A percentile compares a stretch with the other conserved stretches of the same genome.
These are phyloP conservation scores for Saccopteryx leptura DNA, from an alignment of 2,113 vertebrate genomes.

Conservation along the genomic window DNA sequence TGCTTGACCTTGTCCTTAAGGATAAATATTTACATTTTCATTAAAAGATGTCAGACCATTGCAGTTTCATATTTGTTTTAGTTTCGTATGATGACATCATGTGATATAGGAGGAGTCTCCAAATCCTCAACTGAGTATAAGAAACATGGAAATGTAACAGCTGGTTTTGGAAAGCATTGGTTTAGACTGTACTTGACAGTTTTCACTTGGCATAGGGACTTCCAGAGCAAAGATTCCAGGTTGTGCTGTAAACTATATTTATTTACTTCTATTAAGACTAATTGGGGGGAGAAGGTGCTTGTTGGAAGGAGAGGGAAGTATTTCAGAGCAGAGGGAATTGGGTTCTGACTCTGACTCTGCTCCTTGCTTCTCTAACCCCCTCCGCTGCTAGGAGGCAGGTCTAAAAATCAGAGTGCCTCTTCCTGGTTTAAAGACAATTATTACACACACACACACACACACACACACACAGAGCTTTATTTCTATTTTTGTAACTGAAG, in stretches of 20 bases:
- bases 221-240: conserved; percentile 65
- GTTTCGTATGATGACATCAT: neutral
- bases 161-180: conserved; percentile 57
- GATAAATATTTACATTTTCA: neutral
- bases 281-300: neutral
- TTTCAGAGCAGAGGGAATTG: conserved; percentile 32
- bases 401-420: conserved; percentile 66
- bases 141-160: neutral
- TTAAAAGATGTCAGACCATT: neutral
- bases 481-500: conserved; percentile 5
- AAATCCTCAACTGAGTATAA: neutral
- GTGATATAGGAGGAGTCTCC: neutral
- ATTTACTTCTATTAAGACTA: conserved; percentile 73
- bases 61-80: neutral
- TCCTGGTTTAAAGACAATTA: conserved; percentile 66
- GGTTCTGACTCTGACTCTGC: conserved; percentile 39
- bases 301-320: neutral
- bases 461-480: neutral
- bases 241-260: conserved; percentile 74
- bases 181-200: conserved; percentile 57
- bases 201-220: conserved; percentile 56
- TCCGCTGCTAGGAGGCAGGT: neutral
- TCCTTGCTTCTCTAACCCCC: neutral
- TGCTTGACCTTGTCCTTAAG: neutral
- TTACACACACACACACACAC: neutral